Evolutionary conservation across 2,113 vertebrate genomes (phyloP).

Genomic region (Anoura caudifer): DNA sequence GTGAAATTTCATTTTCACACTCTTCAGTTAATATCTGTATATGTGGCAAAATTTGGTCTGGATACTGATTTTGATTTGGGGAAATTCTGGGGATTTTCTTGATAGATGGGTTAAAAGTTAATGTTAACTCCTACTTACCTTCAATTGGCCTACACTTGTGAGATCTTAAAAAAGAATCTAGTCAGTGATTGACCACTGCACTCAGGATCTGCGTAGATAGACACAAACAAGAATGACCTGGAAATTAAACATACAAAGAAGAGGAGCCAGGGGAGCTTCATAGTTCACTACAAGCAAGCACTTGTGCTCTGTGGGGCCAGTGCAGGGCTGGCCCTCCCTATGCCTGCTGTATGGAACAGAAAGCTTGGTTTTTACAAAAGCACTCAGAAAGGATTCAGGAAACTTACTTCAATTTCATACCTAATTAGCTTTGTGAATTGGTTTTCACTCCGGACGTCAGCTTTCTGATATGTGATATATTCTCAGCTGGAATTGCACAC

Average conservation of each 20-base stretch:
- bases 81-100: too few relatives aligned
- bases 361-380: background rate
- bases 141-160: background rate
- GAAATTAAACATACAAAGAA: too few relatives aligned
- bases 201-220: too few relatives aligned
- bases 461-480: too few relatives aligned
- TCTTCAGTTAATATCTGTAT: background rate
- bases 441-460: accelerated
- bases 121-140: background rate
- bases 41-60: background rate
- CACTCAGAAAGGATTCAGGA: background rate
- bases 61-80: background rate
- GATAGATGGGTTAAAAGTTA: background rate
- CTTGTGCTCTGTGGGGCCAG: too few relatives aligned
- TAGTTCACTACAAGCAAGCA: too few relatives aligned
- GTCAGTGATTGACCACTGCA: too few relatives aligned
- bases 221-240: too few relatives aligned
- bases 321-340: accelerated
- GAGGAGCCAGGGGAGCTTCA: too few relatives aligned
- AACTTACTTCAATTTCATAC: too few relatives aligned
- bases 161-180: too few relatives aligned
- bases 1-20: background rate
- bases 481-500: too few relatives aligned
- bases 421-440: background rate
- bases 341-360: background rate